Evolutionary conservation across 2,113 vertebrate species (phyloP).

Genomic region (Apodemus speciosus): DNA sequence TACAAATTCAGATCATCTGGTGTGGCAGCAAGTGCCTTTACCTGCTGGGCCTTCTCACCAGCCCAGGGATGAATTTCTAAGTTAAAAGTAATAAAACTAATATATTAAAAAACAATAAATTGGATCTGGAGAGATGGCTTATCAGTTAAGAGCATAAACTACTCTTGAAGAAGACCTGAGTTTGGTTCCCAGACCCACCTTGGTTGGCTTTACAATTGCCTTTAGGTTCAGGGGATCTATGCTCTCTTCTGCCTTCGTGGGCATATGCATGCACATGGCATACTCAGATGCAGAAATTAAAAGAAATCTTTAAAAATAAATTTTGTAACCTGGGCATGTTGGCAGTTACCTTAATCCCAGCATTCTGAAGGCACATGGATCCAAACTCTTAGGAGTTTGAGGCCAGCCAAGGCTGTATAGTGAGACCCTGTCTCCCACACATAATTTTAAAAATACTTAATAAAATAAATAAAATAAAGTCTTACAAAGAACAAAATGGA

Average conservation of each 20-base stretch:
- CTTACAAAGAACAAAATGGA: not conserved
- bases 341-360: not conserved
- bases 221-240: not conserved
- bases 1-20: not conserved
- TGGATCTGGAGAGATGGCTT: not conserved
- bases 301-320: not conserved
- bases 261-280: not conserved
- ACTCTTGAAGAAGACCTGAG: not conserved
- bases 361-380: not conserved
- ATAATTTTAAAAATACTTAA: not conserved
- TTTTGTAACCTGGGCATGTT: not conserved
- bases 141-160: not conserved
- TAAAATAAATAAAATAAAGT: not conserved
- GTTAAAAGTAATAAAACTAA: not conserved
- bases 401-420: not conserved
- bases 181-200: not conserved
- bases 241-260: not conserved
- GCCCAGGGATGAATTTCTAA: not conserved
- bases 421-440: not conserved
- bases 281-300: not conserved
- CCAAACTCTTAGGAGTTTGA: not conserved
- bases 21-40: not conserved
- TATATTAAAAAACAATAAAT: not conserved
- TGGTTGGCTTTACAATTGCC: not conserved
- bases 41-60: not conserved